phyloP scores from a whole-genome alignment of 2,888 invertebrate species.

The Leucophenga montana region DNA sequence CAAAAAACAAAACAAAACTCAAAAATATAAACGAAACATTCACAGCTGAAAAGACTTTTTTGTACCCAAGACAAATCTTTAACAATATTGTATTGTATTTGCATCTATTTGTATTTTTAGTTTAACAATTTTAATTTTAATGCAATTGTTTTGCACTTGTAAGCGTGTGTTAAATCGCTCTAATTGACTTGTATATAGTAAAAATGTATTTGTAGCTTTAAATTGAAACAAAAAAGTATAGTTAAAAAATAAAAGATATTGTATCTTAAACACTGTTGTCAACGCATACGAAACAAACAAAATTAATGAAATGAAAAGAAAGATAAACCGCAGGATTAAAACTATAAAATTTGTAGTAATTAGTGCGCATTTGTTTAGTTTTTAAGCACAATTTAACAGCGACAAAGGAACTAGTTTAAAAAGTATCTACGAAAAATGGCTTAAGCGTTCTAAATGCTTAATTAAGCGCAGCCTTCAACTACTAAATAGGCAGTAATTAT shows the following conservation, averaged over 20 bases:
- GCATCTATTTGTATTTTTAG: constrained; percentile 17
- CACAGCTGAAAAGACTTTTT: constrained; percentile 60
- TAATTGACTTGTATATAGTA: constrained; percentile 57
- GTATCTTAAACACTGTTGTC: constrained; percentile 8
- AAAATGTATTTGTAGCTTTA: constrained; percentile 52
- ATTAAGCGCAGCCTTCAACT: too few relatives aligned
- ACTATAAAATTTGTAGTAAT: neutral
- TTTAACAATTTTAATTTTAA: constrained; percentile 12
- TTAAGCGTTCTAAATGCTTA: too few relatives aligned
- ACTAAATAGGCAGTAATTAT: too few relatives aligned
- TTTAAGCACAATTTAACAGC: constrained; percentile 1
- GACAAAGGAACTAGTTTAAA: neutral
- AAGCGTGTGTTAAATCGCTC: neutral
- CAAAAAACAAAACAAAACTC: neutral
- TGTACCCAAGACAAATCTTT: constrained; percentile 31
- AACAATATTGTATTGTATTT: constrained; percentile 1
- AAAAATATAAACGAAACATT: constrained; percentile 50
- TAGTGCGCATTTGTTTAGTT: constrained; percentile 13
- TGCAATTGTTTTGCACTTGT: neutral
- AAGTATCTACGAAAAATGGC: too few relatives aligned
- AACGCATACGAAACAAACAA: constrained; percentile 9
- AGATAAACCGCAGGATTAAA: neutral
- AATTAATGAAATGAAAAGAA: neutral
- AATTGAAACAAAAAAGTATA: constrained; percentile 26
- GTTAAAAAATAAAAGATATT: neutral